Base-by-base conservation (phyloP, 2,888 invertebrate genomes). In the Dioctria rufipes region DNA sequence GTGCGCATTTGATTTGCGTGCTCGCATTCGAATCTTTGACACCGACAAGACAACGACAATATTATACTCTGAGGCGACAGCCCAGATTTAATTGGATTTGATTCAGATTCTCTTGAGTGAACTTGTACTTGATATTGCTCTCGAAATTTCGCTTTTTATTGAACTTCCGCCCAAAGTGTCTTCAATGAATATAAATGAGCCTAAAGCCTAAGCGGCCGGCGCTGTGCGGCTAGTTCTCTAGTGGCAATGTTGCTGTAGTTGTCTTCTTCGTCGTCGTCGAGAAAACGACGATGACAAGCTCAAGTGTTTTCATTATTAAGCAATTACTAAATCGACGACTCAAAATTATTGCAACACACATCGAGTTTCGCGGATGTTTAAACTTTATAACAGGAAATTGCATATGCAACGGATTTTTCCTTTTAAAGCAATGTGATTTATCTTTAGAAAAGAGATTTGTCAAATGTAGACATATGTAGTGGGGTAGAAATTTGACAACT, bases 51-150 rank as follows among this genome's bases (percentile, higher is more conserved):
- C 9, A n/a, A 63, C 63, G 39, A 63, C 40, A 40, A 39, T 65
- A 65, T 39, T 40, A 40, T 5, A 78, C 13, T 25, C 2, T 25
- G 25, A 78, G 66, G 13, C 25, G 43, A 66, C 40, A 54, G 39
- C 51, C n/a, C 61, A 49, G 25, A 77, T 63, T 63, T 77, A 77
- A 77, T 49, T 63, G 25, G 25, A 25, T 25, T 25, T 25, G 46
- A 39, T 37, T 78, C 66, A 66, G 25, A 25, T 66, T 66, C 66
- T 71, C 80, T 71, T 67, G 51, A 69, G 65, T 81, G 81, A 81
- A 81, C 81, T 81, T 81, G 81, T 81, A 81, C 81, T 81, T 81
- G 81, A 81, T 81, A 79, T 81, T 81, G 81, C 80, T 81, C 81
- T 81, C 79, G 81, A 80, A 81, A 73, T 58, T 81, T 81, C 75